Conservation (phyloP, 92 coral and sea anemone genomes). For the Micromussa lordhowensis region DNA sequence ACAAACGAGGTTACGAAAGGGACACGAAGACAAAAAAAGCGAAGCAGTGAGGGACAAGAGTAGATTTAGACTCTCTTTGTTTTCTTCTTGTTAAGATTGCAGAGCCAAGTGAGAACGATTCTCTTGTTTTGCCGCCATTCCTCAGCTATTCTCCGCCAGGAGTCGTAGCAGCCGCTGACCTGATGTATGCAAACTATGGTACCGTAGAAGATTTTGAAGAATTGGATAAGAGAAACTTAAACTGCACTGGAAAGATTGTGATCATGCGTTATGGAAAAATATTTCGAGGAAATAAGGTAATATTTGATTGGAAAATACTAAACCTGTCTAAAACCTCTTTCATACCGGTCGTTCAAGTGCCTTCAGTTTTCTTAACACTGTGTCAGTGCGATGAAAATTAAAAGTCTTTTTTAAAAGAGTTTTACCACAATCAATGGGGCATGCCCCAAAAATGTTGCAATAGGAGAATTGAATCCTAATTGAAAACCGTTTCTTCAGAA, state of each 20-base stretch:
- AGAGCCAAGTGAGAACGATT: slow-evolving; percentile 85
- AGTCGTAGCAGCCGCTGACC: slow-evolving; percentile 66
- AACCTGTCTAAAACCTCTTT: neutral
- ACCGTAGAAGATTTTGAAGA: slow-evolving; percentile 65
- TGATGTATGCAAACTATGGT: slow-evolving; percentile 90
- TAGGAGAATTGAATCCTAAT: too few relatives aligned
- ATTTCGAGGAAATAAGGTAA: slow-evolving; percentile 86
- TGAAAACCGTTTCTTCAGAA: too few relatives aligned
- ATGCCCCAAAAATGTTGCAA: too few relatives aligned
- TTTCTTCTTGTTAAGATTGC: slow-evolving; percentile 51
- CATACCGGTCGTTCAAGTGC: neutral
- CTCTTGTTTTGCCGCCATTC: slow-evolving; percentile 78
- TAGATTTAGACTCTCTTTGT: neutral
- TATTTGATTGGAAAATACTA: neutral
- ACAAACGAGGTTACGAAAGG: neutral
- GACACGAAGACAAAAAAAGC: neutral
- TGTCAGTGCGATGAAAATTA: too few relatives aligned
- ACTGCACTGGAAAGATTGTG: slow-evolving; percentile 78
- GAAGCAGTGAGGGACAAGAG: neutral
- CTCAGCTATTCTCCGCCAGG: slow-evolving; percentile 88
- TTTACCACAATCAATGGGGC: too few relatives aligned
- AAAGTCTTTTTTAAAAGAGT: too few relatives aligned
- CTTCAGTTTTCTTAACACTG: too few relatives aligned
- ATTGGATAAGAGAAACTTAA: slow-evolving; percentile 52
- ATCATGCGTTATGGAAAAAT: slow-evolving; percentile 87